Conservation (phyloP, 2,888 invertebrate genomes). For the Atethmia centrago region DNA sequence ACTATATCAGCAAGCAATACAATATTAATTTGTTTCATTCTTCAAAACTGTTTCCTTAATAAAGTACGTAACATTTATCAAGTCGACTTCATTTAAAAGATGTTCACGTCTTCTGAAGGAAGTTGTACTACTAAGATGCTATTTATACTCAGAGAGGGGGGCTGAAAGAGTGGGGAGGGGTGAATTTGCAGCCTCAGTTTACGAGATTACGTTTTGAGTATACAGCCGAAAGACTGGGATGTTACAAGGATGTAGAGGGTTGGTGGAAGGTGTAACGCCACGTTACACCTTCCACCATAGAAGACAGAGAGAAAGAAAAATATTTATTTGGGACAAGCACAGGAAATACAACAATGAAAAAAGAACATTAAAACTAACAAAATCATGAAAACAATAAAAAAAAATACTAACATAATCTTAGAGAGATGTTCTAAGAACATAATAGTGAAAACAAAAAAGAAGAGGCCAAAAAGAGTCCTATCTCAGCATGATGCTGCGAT, state of each 20-base stretch:
- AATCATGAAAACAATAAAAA: too few species aligned
- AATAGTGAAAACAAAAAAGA: too few species aligned
- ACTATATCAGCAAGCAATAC: not conserved
- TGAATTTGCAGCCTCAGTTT: slow-evolving; percentile 61
- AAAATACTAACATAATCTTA: too few species aligned
- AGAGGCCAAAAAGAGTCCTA: too few species aligned
- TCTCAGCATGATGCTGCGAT: too few species aligned
- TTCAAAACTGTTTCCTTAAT: slow-evolving; percentile 26
- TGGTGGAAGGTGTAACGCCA: slow-evolving; percentile 14
- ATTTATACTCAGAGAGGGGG: slow-evolving; percentile 51
- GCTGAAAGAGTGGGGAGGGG: not conserved
- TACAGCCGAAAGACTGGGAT: slow-evolving; percentile 52
- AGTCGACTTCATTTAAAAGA: slow-evolving; percentile 45
- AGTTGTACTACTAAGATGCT: slow-evolving; percentile 54
- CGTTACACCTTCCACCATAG: too few species aligned
- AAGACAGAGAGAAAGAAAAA: too few species aligned
- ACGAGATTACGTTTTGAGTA: slow-evolving; percentile 66
- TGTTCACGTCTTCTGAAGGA: slow-evolving; percentile 43
- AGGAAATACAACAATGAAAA: too few species aligned
- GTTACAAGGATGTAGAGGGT: slow-evolving; percentile 25
- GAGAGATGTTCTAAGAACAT: too few species aligned
- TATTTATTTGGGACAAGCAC: too few species aligned
- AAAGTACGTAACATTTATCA: slow-evolving; percentile 37
- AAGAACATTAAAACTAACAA: too few species aligned
- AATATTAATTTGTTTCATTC: slow-evolving; percentile 3